Conservation (phyloP, 1,140 invertebrate species). For the Ruditapes philippinarum region DNA sequence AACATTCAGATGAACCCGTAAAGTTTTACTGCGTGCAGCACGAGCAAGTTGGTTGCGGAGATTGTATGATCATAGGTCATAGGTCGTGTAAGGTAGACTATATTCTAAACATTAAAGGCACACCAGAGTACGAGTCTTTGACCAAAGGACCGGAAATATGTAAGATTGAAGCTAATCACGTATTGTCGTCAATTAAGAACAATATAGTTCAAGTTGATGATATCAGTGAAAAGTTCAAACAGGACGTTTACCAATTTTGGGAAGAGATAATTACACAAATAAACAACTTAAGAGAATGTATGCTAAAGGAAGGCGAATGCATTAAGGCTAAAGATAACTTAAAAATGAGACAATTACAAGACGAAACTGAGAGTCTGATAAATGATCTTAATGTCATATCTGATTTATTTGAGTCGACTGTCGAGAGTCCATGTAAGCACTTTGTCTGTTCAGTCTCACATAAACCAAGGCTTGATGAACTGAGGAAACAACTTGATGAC, state of each 20-base stretch:
- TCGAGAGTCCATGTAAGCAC: not conserved
- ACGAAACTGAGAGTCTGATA: not conserved
- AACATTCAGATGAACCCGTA: not conserved
- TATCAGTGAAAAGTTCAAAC: not conserved
- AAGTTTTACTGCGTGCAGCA: conserved; percentile 11
- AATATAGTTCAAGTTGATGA: not conserved
- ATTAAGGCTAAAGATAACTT: not conserved
- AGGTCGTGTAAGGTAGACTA: not conserved
- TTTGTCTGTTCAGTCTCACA: not conserved
- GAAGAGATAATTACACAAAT: not conserved
- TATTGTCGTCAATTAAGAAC: not conserved
- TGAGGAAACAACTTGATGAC: not conserved
- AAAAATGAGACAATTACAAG: not conserved
- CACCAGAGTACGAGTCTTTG: not conserved
- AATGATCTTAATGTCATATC: not conserved
- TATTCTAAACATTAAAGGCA: not conserved
- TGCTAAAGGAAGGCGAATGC: not conserved
- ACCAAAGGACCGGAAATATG: no score
- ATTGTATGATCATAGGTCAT: not conserved
- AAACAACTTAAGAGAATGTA: not conserved
- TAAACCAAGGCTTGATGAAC: not conserved
- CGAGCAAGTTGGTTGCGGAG: not conserved
- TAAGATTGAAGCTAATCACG: not conserved
- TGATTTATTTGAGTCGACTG: not conserved
- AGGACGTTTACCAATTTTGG: not conserved